Evolutionary conservation across 2,113 vertebrate species (phyloP).

Genomic region (Nyctibius bracteatus): DNA sequence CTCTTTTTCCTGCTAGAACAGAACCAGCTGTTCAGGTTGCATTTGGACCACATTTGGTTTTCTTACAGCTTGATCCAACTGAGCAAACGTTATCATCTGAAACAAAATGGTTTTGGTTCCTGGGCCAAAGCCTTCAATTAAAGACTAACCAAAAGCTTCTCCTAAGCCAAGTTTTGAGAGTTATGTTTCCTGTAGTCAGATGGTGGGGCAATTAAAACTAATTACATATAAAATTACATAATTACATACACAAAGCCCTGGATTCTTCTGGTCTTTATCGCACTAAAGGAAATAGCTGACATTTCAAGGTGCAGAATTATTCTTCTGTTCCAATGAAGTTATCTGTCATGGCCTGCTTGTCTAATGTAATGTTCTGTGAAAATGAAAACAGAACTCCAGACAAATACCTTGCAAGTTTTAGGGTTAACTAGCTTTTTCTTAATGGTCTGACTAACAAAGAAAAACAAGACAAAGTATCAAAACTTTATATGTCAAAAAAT

Average conservation of each 20-base stretch:
- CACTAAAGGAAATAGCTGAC: not conserved
- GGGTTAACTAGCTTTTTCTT: not conserved
- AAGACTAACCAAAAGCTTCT: not conserved
- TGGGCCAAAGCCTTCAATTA: not conserved
- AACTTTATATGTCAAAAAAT: not conserved
- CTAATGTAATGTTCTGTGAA: not conserved
- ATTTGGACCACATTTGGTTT: not conserved
- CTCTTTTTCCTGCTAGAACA: not conserved
- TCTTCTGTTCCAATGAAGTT: not conserved
- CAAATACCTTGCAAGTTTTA: not conserved
- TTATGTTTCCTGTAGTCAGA: not conserved
- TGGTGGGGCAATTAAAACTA: not conserved
- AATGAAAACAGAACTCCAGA: not conserved
- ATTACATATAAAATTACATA: not conserved
- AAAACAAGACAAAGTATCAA: not conserved
- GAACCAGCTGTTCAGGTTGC: not conserved
- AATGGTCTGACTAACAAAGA: not conserved
- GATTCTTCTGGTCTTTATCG: not conserved
- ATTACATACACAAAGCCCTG: not conserved
- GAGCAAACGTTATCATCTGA: not conserved
- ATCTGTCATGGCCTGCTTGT: not conserved
- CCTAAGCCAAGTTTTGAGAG: not conserved
- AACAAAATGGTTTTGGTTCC: not conserved
- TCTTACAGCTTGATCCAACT: not conserved
- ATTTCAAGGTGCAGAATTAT: not conserved